A percentile compares a stretch with the other conserved stretches of the same genome.
Evolutionary conservation across 2,113 vertebrate genomes (phyloP).

Genomic region (Salvator merianae): DNA sequence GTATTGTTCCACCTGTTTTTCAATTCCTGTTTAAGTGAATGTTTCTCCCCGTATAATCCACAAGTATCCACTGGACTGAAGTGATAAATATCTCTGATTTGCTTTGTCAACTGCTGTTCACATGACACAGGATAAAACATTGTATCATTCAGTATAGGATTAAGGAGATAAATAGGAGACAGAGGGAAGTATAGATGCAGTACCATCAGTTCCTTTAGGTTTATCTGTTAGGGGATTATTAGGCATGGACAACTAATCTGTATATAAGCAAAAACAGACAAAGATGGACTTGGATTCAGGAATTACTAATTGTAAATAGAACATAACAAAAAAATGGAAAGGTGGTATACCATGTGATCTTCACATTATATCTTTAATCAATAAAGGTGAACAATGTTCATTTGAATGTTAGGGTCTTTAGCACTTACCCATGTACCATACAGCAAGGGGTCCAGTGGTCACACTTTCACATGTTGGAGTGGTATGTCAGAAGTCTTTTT

Average conservation of each 20-base stretch:
- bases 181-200: not conserved
- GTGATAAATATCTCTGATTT: not conserved
- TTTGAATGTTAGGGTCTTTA: not conserved
- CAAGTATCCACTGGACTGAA: not conserved
- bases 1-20: not conserved
- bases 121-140: not conserved
- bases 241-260: not conserved
- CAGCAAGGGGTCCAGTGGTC: no score
- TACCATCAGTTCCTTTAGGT: not conserved
- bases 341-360: no score
- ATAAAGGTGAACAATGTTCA: not conserved
- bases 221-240: not conserved
- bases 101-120: not conserved
- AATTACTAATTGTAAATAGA: not conserved
- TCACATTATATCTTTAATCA: no score
- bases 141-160: not conserved
- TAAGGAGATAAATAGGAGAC: not conserved
- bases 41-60: not conserved
- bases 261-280: not conserved
- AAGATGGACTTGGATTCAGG: not conserved
- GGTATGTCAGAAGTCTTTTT: no score
- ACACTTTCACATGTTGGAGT: no score
- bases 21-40: constrained; percentile 1
- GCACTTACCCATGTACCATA: no score
- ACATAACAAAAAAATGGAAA: not conserved